Evolutionary conservation across 2,797 vertebrate genomes (phyloP).

Genomic region (Euthynnus affinis): DNA sequence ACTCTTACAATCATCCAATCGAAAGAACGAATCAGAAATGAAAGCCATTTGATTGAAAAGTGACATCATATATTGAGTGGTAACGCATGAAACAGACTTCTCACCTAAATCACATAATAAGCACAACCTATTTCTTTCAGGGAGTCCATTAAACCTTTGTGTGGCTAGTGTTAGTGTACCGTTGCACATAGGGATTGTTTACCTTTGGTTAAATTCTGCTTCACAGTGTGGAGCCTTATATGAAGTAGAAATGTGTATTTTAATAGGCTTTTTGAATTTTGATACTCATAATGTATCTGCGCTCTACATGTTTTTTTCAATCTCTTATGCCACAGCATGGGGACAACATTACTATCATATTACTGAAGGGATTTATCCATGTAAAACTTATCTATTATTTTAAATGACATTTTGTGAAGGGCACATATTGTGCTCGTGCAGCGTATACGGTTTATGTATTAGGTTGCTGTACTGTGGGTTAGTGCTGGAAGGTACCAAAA

Average conservation of each 20-base stretch:
- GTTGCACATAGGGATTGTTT: too few relatives aligned
- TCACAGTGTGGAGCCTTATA: background rate
- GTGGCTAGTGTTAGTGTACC: too few relatives aligned
- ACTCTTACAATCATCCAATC: background rate
- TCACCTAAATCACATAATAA: slow-evolving; percentile 3
- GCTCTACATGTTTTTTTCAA: background rate
- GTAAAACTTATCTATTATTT: background rate
- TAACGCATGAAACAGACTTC: background rate
- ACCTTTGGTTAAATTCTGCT: background rate
- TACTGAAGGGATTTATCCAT: background rate
- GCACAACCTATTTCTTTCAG: too few relatives aligned
- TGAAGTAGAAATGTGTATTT: too few relatives aligned
- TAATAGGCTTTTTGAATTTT: background rate
- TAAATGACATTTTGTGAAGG: slow-evolving; percentile 9
- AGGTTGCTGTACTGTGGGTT: slow-evolving; percentile 5
- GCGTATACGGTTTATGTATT: slow-evolving; percentile 15
- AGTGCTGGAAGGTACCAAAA: slow-evolving; percentile 25
- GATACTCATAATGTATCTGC: too few relatives aligned
- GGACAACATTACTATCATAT: background rate
- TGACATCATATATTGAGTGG: background rate
- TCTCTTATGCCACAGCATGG: background rate
- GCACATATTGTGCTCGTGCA: background rate
- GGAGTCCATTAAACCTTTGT: background rate
- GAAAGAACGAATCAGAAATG: background rate
- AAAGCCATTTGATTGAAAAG: background rate